Evolutionary conservation across 2,113 vertebrate genomes (phyloP), one percentile per base, ranked within the genome.

Genomic region (Colinus virginianus): DNA sequence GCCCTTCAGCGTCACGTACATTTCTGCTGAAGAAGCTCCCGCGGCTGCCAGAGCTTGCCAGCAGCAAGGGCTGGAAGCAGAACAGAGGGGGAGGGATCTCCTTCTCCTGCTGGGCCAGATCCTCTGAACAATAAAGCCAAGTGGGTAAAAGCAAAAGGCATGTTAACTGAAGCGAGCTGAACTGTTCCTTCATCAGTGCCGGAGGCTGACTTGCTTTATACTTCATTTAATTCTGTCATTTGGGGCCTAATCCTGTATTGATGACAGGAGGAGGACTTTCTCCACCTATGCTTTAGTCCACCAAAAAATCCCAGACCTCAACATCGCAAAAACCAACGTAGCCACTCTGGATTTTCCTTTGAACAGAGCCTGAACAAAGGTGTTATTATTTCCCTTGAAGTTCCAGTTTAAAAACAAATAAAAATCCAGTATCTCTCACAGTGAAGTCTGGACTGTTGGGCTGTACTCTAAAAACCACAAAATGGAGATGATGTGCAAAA

Each of bases 111-210:
- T 78, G 63, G 85, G 56, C 83, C 79, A 84, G 55, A 75, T 83
- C 76, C 68, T 85, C 23, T 11, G 42, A 91, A 88, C 43, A 87
- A 43, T 80, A 75, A 91, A 85, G 78, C 76, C 82, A 91, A 95
- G 51, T 81, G 88, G 56, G 34, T 93, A 86, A 94, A 93, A 96
- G 90, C 88, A 93, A 83, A 90, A 88, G 92, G 90, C 76, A 51
- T 90, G 88, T 93, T 95, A 93, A 90, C 61, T 94, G 95, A 94
- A 90, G 93, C 23, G 2, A 93, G 88, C 56, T 75, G 88, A 94
- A 59, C 72, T 93, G 68, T 93, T 95, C 87, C 87, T 85, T 78
- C 13, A 1, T 86, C 79, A 61, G 46, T 85, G 95, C 95, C 79
- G 13, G 56, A 84, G 92, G 93, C 34, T 1, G 42, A 26, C 42